Evolutionary conservation across 2,797 vertebrate species (phyloP).

Genomic region (Melanogrammus aeglefinus): DNA sequence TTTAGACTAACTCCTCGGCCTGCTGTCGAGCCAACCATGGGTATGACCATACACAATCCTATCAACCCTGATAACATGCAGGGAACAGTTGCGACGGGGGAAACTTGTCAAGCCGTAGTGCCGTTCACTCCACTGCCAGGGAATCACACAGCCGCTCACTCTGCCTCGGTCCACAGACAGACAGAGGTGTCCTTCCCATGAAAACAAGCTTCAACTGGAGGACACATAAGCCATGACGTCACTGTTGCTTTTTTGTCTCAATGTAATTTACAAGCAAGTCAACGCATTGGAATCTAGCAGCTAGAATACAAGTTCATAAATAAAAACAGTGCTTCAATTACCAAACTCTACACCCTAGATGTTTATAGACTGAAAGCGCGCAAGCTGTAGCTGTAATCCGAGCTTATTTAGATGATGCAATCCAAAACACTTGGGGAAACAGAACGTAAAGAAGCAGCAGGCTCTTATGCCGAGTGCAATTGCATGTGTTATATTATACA

Average conservation of each 20-base stretch:
- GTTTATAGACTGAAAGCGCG: neutral
- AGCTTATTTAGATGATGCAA: constrained; percentile 23
- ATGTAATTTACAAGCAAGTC: neutral
- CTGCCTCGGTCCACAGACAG: constrained; percentile 25
- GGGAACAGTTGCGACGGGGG: constrained; percentile 34
- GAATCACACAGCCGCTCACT: constrained; percentile 35
- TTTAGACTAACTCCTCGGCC: constrained; percentile 60
- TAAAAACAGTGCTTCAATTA: neutral
- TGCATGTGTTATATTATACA: too few relatives aligned
- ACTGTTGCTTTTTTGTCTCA: constrained; percentile 22
- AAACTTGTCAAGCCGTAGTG: constrained; percentile 31
- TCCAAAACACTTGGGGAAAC: neutral
- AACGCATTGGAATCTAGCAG: neutral
- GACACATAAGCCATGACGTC: constrained; percentile 8
- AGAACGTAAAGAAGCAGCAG: neutral
- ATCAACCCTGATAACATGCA: constrained; percentile 61
- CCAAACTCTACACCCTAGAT: neutral
- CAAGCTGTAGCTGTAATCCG: constrained; percentile 35
- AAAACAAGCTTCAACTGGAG: constrained; percentile 23
- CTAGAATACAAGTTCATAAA: neutral
- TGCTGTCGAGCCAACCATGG: constrained; percentile 55
- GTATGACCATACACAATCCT: constrained; percentile 64
- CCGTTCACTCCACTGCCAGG: constrained; percentile 52
- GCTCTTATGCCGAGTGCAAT: neutral
- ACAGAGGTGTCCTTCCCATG: constrained; percentile 3